These are phyloP conservation scores for Hydrochoerus hydrochaeris DNA, from an alignment of 2,113 vertebrate genomes.

Conservation along the genomic window DNA sequence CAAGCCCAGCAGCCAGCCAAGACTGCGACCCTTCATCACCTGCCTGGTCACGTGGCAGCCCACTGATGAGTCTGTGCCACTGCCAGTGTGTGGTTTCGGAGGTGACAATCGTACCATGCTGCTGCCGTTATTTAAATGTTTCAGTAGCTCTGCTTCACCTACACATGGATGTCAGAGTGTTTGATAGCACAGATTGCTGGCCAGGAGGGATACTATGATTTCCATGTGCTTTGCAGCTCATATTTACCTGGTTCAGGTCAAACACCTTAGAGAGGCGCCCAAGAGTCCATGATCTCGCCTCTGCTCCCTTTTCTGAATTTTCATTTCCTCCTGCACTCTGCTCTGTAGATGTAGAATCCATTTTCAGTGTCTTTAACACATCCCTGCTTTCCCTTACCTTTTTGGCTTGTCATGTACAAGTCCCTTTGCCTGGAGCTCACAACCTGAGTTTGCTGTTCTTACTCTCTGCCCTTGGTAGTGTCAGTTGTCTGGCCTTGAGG, in stretches of 20 bases:
- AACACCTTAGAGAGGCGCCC: neutral
- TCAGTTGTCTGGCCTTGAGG: neutral
- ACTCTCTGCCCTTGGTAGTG: neutral
- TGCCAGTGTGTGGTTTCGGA: neutral
- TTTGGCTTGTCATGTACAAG: neutral
- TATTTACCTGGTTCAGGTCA: neutral
- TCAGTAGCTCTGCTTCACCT: neutral
- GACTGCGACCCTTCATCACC: neutral
- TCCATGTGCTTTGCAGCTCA: neutral
- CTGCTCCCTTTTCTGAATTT: neutral
- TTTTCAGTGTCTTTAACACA: neutral
- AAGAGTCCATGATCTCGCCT: neutral
- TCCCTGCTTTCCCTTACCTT: neutral
- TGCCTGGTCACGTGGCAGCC: neutral
- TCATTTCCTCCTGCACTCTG: neutral
- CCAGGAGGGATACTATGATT: too few species aligned
- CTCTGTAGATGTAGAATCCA: neutral
- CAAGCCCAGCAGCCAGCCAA: neutral
- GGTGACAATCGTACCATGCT: too few species aligned
- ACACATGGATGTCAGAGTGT: neutral
- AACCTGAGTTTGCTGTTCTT: neutral
- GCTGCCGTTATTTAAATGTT: neutral
- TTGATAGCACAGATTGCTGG: neutral
- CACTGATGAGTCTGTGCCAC: neutral
- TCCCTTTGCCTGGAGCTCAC: neutral